Conservation (phyloP, 1,140 invertebrate species). For the Cydia strobilella region DNA sequence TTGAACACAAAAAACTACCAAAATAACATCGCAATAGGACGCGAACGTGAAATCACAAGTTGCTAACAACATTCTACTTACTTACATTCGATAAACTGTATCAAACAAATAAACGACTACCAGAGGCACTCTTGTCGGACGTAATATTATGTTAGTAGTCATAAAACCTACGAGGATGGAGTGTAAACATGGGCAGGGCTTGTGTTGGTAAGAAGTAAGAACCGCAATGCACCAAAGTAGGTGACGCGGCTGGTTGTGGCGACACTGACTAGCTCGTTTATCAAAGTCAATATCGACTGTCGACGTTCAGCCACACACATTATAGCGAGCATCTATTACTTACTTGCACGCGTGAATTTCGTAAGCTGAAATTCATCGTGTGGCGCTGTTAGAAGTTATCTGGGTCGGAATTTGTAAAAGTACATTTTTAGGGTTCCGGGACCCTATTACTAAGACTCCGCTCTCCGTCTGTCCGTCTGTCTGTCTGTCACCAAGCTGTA, state of each 20-base stretch:
- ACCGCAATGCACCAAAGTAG: constrained; percentile 77
- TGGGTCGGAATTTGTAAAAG: background rate
- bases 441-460: too few species aligned
- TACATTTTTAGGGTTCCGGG: too few species aligned
- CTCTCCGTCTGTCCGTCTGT: too few species aligned
- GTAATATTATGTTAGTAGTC: constrained; percentile 65
- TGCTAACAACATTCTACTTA: constrained; percentile 52
- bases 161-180: constrained; percentile 69
- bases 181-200: constrained; percentile 70
- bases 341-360: constrained; percentile 55
- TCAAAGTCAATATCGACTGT: constrained; percentile 77
- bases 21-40: constrained; percentile 20
- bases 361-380: constrained; percentile 38
- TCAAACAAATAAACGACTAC: constrained; percentile 69
- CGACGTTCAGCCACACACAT: constrained; percentile 55
- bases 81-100: constrained; percentile 59
- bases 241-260: constrained; percentile 72
- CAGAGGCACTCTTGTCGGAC: constrained; percentile 59
- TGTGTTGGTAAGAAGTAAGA: constrained; percentile 51
- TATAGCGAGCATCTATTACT: constrained; percentile 64
- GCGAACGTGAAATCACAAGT: constrained; percentile 28
- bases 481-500: too few species aligned
- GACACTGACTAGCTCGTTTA: constrained; percentile 72
- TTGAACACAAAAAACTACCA: constrained; percentile 24
- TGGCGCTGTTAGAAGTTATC: background rate